Evolutionary conservation across 2,113 vertebrate species (phyloP), one percentile per base, ranked within the genome.

Genomic region (Indri indri): DNA sequence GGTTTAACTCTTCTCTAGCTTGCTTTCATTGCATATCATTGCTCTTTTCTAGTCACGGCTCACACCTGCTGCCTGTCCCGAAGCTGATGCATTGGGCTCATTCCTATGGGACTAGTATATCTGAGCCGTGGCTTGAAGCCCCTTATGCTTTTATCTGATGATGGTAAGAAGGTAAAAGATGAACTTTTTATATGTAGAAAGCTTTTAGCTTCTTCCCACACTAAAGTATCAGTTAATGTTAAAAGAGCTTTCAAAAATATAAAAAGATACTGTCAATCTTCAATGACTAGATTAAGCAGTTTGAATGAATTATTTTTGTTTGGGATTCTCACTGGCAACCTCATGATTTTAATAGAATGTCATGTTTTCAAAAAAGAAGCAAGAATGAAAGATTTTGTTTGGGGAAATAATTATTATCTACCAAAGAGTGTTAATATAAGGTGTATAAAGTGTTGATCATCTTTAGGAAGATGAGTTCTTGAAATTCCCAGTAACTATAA

Each of bases 251-350:
- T 99, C 98, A 98, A 98, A 98, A 98, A 97, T 97, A 97, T 98
- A 96, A 98, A 98, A 98, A 98, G 98, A 99, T 98, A 98, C 98
- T 98, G 98, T 98, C 98, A 99, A 97, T 99, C 98, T 98, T 86
- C 97, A 94, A 91, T 96, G 97, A 97, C 91, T 97, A 98, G 98
- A 98, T 98, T 98, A 98, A 98, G 97, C 97, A 97, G 95, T 98
- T 98, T 97, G 98, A 98, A 98, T 98, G 98, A 98, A 98, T 98
- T 98, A 98, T 98, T 98, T 98, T 98, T 98, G 98, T 98, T 99
- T 98, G 97, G 96, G 73, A 98, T 97, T 97, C 97, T 98, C 97
- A 93, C 92, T 97, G 96, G 97, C 93, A 98, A 98, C 96, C 91
- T 97, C 94, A 97, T 97, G 97, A 97, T 98, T 98, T 98, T 98